Conservation (phyloP, 2,113 vertebrate genomes). For the Epinephelus lanceolatus region DNA sequence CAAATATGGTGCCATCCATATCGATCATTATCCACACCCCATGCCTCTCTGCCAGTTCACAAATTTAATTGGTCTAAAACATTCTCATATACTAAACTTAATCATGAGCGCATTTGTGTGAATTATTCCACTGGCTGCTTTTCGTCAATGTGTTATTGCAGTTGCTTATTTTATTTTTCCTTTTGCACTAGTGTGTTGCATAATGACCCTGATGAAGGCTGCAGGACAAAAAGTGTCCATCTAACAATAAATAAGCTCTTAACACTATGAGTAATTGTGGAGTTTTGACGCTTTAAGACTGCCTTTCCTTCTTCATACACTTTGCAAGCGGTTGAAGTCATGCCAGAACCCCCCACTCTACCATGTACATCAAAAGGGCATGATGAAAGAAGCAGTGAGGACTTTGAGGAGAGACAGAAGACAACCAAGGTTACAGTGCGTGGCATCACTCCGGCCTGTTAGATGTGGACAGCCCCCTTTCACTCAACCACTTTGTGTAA, state of each 20-base stretch:
- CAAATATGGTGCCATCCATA: neutral
- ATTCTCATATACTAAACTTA: neutral
- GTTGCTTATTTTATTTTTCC: neutral
- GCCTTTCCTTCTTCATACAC: neutral
- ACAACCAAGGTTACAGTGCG: constrained; percentile 47
- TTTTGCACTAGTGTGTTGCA: neutral
- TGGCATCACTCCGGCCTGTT: constrained; percentile 37
- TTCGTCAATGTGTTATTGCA: neutral
- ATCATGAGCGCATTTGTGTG: too few species aligned
- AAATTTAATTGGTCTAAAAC: neutral
- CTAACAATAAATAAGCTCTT: neutral
- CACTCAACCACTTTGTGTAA: constrained; percentile 20
- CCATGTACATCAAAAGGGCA: constrained; percentile 30
- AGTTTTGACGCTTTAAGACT: neutral
- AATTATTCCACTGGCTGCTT: too few species aligned
- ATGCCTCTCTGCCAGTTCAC: neutral
- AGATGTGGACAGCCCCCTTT: constrained; percentile 6
- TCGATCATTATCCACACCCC: neutral
- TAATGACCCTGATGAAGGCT: neutral
- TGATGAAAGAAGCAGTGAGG: constrained; percentile 37
- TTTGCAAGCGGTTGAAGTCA: constrained; percentile 12
- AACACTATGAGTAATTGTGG: neutral
- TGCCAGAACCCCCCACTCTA: neutral
- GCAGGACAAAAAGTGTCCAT: neutral
- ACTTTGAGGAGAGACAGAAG: constrained; percentile 30